These are phyloP conservation scores for Myzus persicae DNA, from an alignment of 1,140 invertebrate genomes.

Conservation along the genomic window DNA sequence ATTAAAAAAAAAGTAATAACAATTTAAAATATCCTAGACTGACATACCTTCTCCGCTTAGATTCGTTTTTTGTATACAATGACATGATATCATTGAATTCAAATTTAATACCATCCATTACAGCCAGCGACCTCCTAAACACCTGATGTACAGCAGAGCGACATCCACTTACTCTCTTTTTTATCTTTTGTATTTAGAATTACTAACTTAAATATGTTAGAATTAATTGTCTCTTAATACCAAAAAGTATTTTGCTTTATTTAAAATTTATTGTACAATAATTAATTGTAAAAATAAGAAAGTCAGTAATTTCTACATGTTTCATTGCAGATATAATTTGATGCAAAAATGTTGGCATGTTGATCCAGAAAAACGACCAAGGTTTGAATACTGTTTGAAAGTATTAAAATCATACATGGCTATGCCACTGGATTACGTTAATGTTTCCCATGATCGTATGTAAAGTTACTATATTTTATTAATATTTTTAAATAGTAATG, in stretches of 20 bases:
- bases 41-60: too few relatives aligned
- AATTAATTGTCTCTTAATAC: neutral
- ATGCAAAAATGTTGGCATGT: slow-evolving; percentile 84
- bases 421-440: slow-evolving; percentile 50
- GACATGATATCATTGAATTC: too few relatives aligned
- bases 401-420: slow-evolving; percentile 40
- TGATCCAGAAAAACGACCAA: slow-evolving; percentile 76
- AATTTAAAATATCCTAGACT: too few relatives aligned
- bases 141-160: too few relatives aligned
- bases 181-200: neutral
- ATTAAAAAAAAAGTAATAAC: too few relatives aligned
- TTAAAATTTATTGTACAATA: neutral
- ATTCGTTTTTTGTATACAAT: too few relatives aligned
- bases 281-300: neutral
- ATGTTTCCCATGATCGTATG: slow-evolving; percentile 15
- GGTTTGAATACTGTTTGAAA: slow-evolving; percentile 76
- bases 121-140: too few relatives aligned
- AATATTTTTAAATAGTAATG: neutral
- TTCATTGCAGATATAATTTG: slow-evolving; percentile 73
- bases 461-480: neutral
- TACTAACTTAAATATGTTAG: neutral
- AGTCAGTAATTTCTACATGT: neutral
- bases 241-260: neutral
- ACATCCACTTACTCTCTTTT: too few relatives aligned
- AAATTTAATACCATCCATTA: too few relatives aligned